Base-by-base conservation (phyloP, 2,888 invertebrate genomes). In the Tridacna gigas region DNA sequence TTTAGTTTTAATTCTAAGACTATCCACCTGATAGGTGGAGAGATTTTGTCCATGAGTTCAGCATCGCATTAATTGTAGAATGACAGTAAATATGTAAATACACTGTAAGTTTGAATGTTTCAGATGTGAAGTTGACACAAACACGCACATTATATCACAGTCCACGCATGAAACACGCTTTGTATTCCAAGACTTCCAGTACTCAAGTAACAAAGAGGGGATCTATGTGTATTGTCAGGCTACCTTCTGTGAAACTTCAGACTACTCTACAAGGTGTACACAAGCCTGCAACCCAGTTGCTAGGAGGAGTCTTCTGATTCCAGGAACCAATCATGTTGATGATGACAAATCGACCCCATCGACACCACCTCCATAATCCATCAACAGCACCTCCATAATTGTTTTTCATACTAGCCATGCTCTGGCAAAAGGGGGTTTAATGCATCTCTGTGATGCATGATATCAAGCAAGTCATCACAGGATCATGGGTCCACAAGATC, bases 121-220 rank as follows among this genome's bases (percentile, higher is more conserved):
- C 73, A 89, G 88, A 15, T 90, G 89, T 80, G 85, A 86, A 28
- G 81, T 83, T 0, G 88, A 88, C 67, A 69, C 81, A 3, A 88
- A 81, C 73, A 84, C 88, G 0, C 84, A 81, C 45, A 78, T 89
- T 1, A 81, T 87, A 9, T 82, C 88, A 11, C 86, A 88, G 77
- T 83, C 86, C 1, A 69, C 88, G 15, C 88, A 89, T 66, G 89
- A 88, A 63, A 88, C 89, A 20, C 65, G 86, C 20, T 88, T 90
- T 79, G 82, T 85, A 45, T 90, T 89, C 75, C 73, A 86, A 69
- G 89, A 90, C 51, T 90, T 90, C 61, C 88, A 90, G 65, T 90
- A 88, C 65, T 77, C 88, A 4, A 74, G 45, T n/a, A 81, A 86
- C 48, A 86, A 85, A 12, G 81, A 86, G 26, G 86, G 86, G 5